Base-by-base conservation (phyloP, 2,797 vertebrate species). In the Xerus rutilus region DNA sequence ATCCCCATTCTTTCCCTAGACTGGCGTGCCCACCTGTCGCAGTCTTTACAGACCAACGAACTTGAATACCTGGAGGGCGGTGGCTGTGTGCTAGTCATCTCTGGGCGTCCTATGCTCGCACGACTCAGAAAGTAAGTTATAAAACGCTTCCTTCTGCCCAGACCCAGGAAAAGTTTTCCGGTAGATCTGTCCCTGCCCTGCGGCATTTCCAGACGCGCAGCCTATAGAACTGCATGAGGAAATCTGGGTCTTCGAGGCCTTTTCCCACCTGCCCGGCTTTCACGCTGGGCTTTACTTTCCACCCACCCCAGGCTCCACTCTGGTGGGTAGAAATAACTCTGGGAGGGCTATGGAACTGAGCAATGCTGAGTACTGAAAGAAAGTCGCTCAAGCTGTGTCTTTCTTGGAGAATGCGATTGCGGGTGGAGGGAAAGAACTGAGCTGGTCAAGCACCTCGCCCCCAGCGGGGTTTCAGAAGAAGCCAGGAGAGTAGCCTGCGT, bases 201-300 rank as follows among this genome's bases (percentile, higher is more conserved):
- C 1, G 14, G 72, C 73, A 35, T 70, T 11, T n/a, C 54, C 86
- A 49, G 59, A 85, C 0, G 2, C n/a, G 2, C n/a, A 92, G 57
- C 9, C 30, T 28, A 25, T 9, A 65, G 69, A 83, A 20, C 9
- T 10, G 8, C 59, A 4, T 0, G 8, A 12, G 3, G 23, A 54
- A 69, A 12, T 43, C 21, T 7, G 4, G 9, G 1, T 25, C 13
- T 0, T 17, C 0, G 28, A 76, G 14, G 35, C 43, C 69, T 6
- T 32, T 39, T 12, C 3, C 43, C 69, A 49, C 17, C n/a, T 35
- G 23, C 20, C 12, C 28, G 39, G n/a, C 57, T 32, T 82, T 28
- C 4, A 9, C 0, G 54, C 25, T 77, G 25, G 1, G 32, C 13
- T 23, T 23, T 12, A 2, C 45, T 45, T 25, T 20, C 45, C 47